Percentiles rank a stretch among this genome's conserved stretches.
Conservation (phyloP, 2,797 vertebrate genomes). For the Astyanax mexicanus region DNA sequence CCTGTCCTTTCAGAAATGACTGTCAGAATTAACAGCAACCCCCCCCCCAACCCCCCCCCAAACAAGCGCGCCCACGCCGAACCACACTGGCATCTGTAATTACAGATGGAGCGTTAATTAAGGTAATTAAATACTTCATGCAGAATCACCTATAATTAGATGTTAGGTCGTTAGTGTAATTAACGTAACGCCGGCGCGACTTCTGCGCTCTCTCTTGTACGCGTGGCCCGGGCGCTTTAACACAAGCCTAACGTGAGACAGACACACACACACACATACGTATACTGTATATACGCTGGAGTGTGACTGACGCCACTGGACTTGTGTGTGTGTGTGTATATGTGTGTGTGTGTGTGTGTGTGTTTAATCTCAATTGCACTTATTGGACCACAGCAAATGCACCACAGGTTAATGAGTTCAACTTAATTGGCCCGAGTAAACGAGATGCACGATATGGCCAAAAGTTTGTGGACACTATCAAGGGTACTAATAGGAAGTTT, state of each 20-base stretch:
- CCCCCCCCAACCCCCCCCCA: not conserved
- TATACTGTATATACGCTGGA: too few species aligned
- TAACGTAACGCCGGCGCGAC: conserved; percentile 22
- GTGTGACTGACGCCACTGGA: too few species aligned
- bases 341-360: not conserved
- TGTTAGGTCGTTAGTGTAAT: conserved; percentile 34
- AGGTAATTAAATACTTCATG: conserved; percentile 51
- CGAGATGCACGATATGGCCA: too few species aligned
- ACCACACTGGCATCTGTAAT: conserved; percentile 36
- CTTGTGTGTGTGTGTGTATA: not conserved
- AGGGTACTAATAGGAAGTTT: too few species aligned
- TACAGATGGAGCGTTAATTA: conserved; percentile 49
- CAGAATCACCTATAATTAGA: conserved; percentile 47
- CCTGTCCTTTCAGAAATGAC: conserved; percentile 3
- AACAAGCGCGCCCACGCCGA: conserved; percentile 6
- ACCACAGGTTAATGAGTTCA: too few species aligned
- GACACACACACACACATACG: not conserved
- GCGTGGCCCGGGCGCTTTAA: not conserved
- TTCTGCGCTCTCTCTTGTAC: not conserved
- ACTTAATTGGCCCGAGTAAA: too few species aligned
- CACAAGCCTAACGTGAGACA: not conserved
- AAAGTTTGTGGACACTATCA: too few species aligned
- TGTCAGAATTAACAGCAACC: not conserved
- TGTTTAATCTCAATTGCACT: too few species aligned
- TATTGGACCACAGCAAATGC: too few species aligned